Percentiles rank a stretch among this genome's conserved stretches.
Conservation (phyloP, 1,140 invertebrate genomes). For the Tetramorium alpestre region DNA sequence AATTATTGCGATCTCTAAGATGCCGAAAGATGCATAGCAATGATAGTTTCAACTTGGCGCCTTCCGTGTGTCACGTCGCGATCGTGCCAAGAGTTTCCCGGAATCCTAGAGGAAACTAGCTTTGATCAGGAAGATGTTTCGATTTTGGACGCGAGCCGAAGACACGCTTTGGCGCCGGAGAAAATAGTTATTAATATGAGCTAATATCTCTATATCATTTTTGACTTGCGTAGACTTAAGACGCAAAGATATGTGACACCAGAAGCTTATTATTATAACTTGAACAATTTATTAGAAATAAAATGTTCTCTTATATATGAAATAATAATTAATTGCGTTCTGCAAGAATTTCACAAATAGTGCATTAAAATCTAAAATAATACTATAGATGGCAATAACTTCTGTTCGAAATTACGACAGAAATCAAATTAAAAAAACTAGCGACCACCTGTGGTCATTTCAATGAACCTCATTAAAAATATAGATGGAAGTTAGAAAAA, state of each 20-base stretch:
- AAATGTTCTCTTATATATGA: background rate
- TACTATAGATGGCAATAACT: background rate
- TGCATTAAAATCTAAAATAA: background rate
- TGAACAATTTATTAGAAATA: background rate
- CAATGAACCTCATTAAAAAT: constrained; percentile 41
- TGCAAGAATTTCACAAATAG: background rate
- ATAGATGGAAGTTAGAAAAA: constrained; percentile 41
- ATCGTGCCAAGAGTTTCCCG: constrained; percentile 65
- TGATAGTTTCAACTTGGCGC: background rate
- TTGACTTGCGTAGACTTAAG: background rate
- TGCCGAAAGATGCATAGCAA: background rate
- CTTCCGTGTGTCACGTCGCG: background rate
- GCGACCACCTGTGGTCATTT: constrained; percentile 11
- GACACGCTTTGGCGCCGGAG: background rate
- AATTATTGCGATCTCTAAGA: constrained; percentile 25
- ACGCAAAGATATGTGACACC: background rate
- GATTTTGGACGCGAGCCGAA: constrained; percentile 59
- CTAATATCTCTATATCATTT: constrained; percentile 19
- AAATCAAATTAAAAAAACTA: background rate
- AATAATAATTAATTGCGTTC: background rate
- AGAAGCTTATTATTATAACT: background rate
- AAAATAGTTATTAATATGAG: constrained; percentile 40
- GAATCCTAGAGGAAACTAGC: constrained; percentile 52
- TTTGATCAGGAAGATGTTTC: constrained; percentile 66
- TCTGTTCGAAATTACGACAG: background rate